Evolutionary conservation across 1,140 invertebrate species (phyloP).

Genomic region (Drusus annulatus): DNA sequence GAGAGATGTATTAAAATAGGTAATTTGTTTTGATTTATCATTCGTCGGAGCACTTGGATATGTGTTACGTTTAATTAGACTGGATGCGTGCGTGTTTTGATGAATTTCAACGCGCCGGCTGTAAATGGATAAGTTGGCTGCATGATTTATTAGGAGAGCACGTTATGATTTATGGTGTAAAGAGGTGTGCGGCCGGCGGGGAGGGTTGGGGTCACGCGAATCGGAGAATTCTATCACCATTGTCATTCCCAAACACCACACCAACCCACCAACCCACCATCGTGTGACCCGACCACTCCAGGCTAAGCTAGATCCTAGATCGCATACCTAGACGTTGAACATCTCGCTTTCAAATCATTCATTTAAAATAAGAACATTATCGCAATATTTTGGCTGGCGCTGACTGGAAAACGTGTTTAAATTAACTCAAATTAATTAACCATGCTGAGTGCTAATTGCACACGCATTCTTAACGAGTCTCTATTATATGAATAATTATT

Average conservation of each 20-base stretch:
- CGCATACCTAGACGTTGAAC: too few relatives aligned
- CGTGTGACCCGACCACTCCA: neutral
- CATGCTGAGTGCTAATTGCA: too few relatives aligned
- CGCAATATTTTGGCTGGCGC: too few relatives aligned
- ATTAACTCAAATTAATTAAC: too few relatives aligned
- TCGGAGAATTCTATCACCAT: constrained; percentile 31
- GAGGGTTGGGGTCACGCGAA: constrained; percentile 33
- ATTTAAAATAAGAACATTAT: too few relatives aligned
- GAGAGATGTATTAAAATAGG: constrained; percentile 46
- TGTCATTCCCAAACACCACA: constrained; percentile 8
- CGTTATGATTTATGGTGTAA: constrained; percentile 54
- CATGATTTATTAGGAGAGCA: constrained; percentile 54
- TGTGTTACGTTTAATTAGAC: constrained; percentile 51
- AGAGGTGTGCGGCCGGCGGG: constrained; percentile 18
- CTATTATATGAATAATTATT: too few relatives aligned
- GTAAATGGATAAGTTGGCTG: constrained; percentile 49
- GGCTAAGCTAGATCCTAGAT: neutral
- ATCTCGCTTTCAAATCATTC: too few relatives aligned
- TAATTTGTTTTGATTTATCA: constrained; percentile 58
- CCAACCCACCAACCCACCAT: neutral
- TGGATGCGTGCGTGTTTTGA: constrained; percentile 53
- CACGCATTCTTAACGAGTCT: too few relatives aligned
- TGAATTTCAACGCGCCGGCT: constrained; percentile 51
- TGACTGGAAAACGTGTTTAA: too few relatives aligned
- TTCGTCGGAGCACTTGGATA: constrained; percentile 14